These are phyloP conservation scores for Syrphus vitripennis DNA, from an alignment of 2,888 invertebrate species.

Conservation along the genomic window DNA sequence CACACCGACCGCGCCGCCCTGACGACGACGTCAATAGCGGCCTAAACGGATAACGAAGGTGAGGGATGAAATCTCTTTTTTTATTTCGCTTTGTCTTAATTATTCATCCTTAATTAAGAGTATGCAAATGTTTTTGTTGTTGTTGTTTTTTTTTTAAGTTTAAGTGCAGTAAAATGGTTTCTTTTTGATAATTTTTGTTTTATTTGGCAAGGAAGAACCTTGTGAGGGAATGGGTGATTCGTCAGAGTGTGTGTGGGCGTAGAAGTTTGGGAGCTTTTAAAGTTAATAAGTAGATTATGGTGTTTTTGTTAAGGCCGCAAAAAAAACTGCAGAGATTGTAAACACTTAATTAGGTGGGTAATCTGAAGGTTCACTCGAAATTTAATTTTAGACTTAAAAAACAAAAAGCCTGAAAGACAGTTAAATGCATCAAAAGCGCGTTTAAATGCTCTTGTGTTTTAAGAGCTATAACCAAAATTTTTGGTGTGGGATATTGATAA, in stretches of 20 bases:
- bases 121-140: slow-evolving; percentile 39
- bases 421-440: too few relatives aligned
- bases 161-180: slow-evolving; percentile 32
- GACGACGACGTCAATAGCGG: background rate
- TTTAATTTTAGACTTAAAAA: too few relatives aligned
- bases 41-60: background rate
- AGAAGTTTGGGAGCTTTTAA: background rate
- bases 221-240: background rate
- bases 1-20: background rate
- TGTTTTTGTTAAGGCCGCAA: background rate
- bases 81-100: slow-evolving; percentile 40
- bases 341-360: too few relatives aligned
- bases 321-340: background rate
- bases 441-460: too few relatives aligned
- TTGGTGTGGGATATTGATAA: too few relatives aligned
- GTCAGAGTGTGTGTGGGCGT: too few relatives aligned
- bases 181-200: background rate
- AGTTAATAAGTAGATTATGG: background rate
- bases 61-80: background rate
- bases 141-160: slow-evolving; percentile 16
- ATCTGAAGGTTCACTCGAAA: too few relatives aligned
- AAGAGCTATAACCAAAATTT: too few relatives aligned
- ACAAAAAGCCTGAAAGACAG: too few relatives aligned
- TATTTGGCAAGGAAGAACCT: background rate
- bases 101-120: slow-evolving; percentile 63